These are phyloP conservation scores for Aculops lycopersici DNA, from an alignment of 1,140 invertebrate genomes.

Conservation along the genomic window DNA sequence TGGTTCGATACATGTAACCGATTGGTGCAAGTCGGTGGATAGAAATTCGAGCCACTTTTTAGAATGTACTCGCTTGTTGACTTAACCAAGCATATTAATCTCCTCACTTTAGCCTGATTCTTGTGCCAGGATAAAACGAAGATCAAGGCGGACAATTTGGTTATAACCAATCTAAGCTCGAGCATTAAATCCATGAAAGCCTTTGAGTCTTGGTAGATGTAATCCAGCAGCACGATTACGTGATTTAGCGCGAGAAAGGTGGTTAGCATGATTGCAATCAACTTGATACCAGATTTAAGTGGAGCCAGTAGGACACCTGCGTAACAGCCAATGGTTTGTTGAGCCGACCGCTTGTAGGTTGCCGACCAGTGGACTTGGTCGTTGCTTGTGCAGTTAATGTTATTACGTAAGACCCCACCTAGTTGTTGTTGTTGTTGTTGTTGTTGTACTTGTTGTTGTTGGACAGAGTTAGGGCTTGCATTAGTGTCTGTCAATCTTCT, in stretches of 20 bases:
- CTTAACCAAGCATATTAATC: background rate
- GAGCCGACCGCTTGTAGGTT: too few species aligned
- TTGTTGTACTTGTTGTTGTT: too few species aligned
- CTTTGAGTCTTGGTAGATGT: background rate
- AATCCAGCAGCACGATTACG: background rate
- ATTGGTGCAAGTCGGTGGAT: background rate
- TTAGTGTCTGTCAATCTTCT: too few species aligned
- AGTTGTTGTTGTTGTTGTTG: background rate
- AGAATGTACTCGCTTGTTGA: background rate
- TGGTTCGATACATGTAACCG: background rate
- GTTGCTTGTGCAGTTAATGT: background rate
- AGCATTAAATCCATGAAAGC: background rate
- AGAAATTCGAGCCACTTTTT: background rate
- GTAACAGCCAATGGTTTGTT: too few species aligned
- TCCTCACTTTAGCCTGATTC: background rate
- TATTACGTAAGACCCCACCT: background rate
- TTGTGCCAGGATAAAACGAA: background rate
- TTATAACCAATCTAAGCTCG: background rate
- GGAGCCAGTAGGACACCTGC: too few species aligned
- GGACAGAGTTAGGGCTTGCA: too few species aligned
- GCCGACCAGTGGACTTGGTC: background rate
- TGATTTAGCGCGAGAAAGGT: background rate
- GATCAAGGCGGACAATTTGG: background rate
- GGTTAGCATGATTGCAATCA: background rate
- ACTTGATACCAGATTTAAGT: background rate